Percentiles rank a stretch among this genome's conserved stretches.
These are phyloP conservation scores for Leuctra nigra DNA, from an alignment of 2,888 invertebrate genomes.

Conservation along the genomic window DNA sequence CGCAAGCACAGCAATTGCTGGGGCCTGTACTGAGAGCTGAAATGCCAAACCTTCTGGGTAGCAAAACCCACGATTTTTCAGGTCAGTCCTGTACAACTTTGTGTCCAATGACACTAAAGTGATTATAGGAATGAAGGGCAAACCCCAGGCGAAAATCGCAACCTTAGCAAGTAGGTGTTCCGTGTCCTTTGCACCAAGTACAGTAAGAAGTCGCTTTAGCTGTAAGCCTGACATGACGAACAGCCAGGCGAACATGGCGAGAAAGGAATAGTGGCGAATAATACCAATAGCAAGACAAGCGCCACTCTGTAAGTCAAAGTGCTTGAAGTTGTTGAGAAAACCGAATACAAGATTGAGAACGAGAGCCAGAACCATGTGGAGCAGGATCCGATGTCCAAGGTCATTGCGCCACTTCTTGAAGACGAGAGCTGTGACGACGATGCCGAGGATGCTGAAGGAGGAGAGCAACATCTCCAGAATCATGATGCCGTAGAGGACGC, in stretches of 20 bases:
- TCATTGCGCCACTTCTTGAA: too few species aligned
- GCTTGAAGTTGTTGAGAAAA: too few species aligned
- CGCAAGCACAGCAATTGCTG: background rate
- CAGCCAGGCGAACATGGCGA: conserved; percentile 3
- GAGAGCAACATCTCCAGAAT: too few species aligned
- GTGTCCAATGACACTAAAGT: background rate
- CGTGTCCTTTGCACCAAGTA: background rate
- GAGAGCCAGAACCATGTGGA: too few species aligned
- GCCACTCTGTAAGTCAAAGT: background rate
- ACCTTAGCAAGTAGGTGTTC: background rate
- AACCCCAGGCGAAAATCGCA: background rate
- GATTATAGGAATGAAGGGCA: background rate
- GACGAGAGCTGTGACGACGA: too few species aligned
- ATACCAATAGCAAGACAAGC: background rate
- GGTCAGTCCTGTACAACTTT: background rate
- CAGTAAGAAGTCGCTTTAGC: background rate
- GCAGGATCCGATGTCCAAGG: too few species aligned
- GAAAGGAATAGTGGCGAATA: background rate
- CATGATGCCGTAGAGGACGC: too few species aligned
- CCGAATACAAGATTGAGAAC: too few species aligned
- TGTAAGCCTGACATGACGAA: background rate
- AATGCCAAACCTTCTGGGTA: background rate
- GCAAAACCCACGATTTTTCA: background rate
- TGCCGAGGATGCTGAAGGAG: too few species aligned
- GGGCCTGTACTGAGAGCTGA: background rate